These are phyloP conservation scores for Myrmecobius fasciatus DNA, from an alignment of 2,113 vertebrate genomes.

Conservation along the genomic window DNA sequence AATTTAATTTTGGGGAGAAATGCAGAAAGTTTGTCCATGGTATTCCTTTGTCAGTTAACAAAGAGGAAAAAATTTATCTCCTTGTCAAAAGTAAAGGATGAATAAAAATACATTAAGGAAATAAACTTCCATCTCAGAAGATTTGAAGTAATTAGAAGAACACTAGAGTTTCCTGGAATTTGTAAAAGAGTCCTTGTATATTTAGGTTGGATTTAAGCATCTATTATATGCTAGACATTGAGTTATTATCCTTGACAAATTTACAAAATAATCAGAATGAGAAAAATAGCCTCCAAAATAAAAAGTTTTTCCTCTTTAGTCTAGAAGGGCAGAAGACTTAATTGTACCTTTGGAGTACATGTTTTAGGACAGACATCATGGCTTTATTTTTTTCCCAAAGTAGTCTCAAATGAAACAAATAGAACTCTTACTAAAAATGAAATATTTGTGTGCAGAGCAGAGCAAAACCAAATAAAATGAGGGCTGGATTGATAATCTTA, in stretches of 20 bases:
- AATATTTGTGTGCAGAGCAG: neutral
- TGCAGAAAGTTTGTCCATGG: neutral
- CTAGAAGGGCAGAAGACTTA: constrained; percentile 20
- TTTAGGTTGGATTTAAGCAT: neutral
- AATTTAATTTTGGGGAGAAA: neutral
- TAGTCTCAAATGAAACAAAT: neutral
- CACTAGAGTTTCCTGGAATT: constrained; percentile 2
- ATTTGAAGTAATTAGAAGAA: neutral
- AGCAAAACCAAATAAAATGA: constrained; percentile 13
- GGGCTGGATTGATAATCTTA: neutral
- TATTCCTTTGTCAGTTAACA: constrained; percentile 13
- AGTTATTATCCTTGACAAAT: constrained; percentile 12
- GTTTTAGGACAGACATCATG: constrained; percentile 18
- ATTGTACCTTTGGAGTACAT: constrained; percentile 22
- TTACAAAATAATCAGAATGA: constrained; percentile 20
- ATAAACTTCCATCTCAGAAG: neutral
- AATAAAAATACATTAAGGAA: constrained; percentile 40
- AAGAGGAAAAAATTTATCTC: neutral
- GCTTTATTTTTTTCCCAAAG: constrained; percentile 29
- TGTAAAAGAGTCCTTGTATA: neutral
- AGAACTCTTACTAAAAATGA: neutral
- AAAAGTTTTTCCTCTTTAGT: constrained; percentile 18
- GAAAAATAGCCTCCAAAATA: neutral
- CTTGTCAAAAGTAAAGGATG: constrained; percentile 1
- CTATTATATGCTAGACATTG: neutral